Base-by-base conservation (phyloP, 2,113 vertebrate species). In the Nymphicus hollandicus region DNA sequence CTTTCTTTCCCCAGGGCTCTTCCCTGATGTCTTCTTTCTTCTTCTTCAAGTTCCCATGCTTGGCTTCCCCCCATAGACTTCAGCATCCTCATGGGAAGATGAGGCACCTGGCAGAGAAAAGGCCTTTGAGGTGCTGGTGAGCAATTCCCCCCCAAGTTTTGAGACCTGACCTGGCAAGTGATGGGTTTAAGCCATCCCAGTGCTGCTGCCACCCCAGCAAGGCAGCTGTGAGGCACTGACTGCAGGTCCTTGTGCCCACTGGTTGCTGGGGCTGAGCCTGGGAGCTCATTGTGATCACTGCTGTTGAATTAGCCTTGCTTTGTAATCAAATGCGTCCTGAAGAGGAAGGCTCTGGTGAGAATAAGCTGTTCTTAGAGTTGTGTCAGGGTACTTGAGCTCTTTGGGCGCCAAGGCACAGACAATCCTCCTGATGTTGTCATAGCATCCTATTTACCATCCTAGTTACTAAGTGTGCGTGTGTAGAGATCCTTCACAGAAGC, bases 301-400 rank as follows among this genome's bases (percentile, higher is more conserved):
- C 6, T 33, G 15, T 56, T 46, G 25, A 70, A 37, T n/a, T 71
- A 70, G 17, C 11, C 20, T 37, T 44, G 27, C 27, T 10, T 15
- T 49, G 10, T 20, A n/a, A 33, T 37, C 14, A 55, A 86, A 50
- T 55, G n/a, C 22, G n/a, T 85, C n/a, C 74, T 86, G 49, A 23
- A 25, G 56, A 60, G 50, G 25, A 71, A 81, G 16, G 29, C 55
- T n/a, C 23, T 60, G 39, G 47, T 66, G 31, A 9, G 44, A 85
- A 52, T 13, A 43, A 70, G 23, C 41, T n/a, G 20, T 31, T 60
- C 22, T 70, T 52, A 61, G 64, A n/a, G 23, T 3, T 60, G 63
- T 20, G 35, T 22, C 18, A 17, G 31, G 19, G 20, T 20, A 27
- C 3, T 1, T 0, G 5, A 71, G 41, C 14, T 17, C 14, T 44